Conservation (phyloP, 35 echinoderm and acorn worm species). For the Stichopus chloronotus region DNA sequence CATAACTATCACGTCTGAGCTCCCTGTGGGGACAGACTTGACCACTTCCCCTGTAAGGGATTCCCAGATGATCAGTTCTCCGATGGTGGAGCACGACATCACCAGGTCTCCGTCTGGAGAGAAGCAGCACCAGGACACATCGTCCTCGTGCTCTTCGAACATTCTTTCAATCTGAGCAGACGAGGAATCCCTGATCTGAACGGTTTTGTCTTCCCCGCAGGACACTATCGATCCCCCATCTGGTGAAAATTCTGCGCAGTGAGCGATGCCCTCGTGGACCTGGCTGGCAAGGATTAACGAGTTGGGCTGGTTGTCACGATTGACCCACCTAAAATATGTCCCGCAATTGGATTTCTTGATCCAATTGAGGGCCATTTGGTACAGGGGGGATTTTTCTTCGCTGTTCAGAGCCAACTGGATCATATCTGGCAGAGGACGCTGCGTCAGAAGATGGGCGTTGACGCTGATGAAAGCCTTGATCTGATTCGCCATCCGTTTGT, state of each 20-base stretch:
- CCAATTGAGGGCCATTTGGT: conserved; percentile 60
- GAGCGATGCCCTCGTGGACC: conserved; percentile 66
- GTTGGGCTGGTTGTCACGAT: conserved; percentile 62
- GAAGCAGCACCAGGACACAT: conserved; percentile 79
- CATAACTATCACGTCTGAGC: conserved; percentile 8
- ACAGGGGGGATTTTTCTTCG: conserved; percentile 47
- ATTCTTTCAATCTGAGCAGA: conserved; percentile 37
- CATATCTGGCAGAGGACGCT: conserved; percentile 67
- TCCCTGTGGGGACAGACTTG: conserved; percentile 6
- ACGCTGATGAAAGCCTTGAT: conserved; percentile 86
- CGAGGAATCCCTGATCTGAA: conserved; percentile 71
- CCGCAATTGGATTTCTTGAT: conserved; percentile 41
- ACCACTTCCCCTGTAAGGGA: background rate
- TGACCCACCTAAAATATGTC: conserved; percentile 82
- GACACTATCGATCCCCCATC: conserved; percentile 67
- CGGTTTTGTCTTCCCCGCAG: conserved; percentile 82
- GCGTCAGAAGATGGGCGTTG: conserved; percentile 78
- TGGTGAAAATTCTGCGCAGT: conserved; percentile 84
- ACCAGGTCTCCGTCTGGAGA: conserved; percentile 76
- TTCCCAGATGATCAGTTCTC: conserved; percentile 45
- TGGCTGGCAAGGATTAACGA: conserved; percentile 69
- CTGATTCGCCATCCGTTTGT: conserved; percentile 62
- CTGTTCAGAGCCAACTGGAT: conserved; percentile 78
- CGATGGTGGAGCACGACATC: conserved; percentile 7
- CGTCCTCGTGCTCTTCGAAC: conserved; percentile 60